Evolutionary conservation across 1,140 invertebrate genomes (phyloP), one percentile per base, ranked within the genome.

Genomic region (Lepeophtheirus salmonis): DNA sequence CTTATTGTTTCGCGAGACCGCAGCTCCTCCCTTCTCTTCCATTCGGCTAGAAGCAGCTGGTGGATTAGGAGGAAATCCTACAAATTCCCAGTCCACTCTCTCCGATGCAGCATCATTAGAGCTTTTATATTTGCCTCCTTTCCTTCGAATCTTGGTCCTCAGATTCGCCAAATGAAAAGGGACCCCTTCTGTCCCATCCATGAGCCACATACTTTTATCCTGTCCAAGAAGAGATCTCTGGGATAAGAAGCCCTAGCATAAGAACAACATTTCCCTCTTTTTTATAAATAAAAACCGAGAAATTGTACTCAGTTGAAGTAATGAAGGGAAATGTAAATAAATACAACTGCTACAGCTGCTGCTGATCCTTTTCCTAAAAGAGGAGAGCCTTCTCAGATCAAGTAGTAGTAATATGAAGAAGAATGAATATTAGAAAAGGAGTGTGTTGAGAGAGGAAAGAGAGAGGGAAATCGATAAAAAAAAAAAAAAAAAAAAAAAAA

Each of bases 31-130:
- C 6, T 41, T n/a, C n/a, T 41, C 30, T n/a, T 10, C 30, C 30
- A n/a, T 41, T 41, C 30, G 6, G n/a, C 6, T 10, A 10, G 30
- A 6, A 41, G 6, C 6, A n/a, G n/a, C n/a, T n/a, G n/a, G n/a
- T n/a, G n/a, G n/a, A n/a, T n/a, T n/a, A n/a, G n/a, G n/a, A n/a
- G 55, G 55, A 41, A 57, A 57, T 18, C 55, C 55, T 1, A 57
- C 55, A 24, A 57, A 57, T 21, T 57, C 55, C 55, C 55, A 57
- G 26, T 57, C 55, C 22, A 57, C 55, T 2, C 55, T 17, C 16
- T 57, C 55, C 3, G 23, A 26, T 2, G 20, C 55, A 12, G 55
- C 55, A 57, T 57, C 55, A 4, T 30, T 24, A 4, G 6, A 10
- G 6, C 30, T n/a, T 41, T n/a, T 41, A n/a, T 6, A 6, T n/a